Evolutionary conservation across 2,888 invertebrate genomes (phyloP).

Genomic region (Eupeodes luniger): DNA sequence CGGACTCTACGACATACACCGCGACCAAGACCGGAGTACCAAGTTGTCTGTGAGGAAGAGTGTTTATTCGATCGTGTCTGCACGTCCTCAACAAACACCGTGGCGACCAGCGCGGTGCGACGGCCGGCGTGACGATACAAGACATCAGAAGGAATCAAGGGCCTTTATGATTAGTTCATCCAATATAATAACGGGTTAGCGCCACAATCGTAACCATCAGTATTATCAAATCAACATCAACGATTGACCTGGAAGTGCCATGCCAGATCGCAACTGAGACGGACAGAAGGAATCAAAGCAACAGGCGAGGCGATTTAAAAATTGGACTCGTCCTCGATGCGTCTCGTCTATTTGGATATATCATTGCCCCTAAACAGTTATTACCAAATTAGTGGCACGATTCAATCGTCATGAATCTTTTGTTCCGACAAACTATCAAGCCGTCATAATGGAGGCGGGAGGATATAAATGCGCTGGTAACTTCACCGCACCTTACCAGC

Average conservation of each 20-base stretch:
- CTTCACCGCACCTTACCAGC: slow-evolving; percentile 35
- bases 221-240: neutral
- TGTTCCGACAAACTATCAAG: slow-evolving; percentile 38
- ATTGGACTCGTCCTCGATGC: slow-evolving; percentile 50
- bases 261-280: slow-evolving; percentile 3
- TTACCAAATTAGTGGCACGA: slow-evolving; percentile 75
- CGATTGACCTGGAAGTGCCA: slow-evolving; percentile 2
- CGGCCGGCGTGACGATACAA: neutral
- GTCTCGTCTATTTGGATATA: slow-evolving; percentile 59
- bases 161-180: slow-evolving; percentile 75
- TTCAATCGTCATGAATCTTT: slow-evolving; percentile 71
- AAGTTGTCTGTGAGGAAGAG: slow-evolving; percentile 2
- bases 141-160: slow-evolving; percentile 34
- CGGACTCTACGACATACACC: neutral
- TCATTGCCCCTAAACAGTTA: slow-evolving; percentile 72
- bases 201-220: slow-evolving; percentile 33
- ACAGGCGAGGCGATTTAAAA: slow-evolving; percentile 42
- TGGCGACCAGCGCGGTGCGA: too few relatives aligned
- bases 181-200: slow-evolving; percentile 75
- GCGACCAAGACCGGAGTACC: slow-evolving; percentile 16
- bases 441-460: slow-evolving; percentile 42
- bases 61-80: slow-evolving; percentile 57
- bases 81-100: slow-evolving; percentile 55
- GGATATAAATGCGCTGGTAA: slow-evolving; percentile 50
- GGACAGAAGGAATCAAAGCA: slow-evolving; percentile 39